A percentile compares a stretch with the other conserved stretches of the same genome.
Conservation (phyloP, 1,140 invertebrate species). For the Calliopsis andreniformis region DNA sequence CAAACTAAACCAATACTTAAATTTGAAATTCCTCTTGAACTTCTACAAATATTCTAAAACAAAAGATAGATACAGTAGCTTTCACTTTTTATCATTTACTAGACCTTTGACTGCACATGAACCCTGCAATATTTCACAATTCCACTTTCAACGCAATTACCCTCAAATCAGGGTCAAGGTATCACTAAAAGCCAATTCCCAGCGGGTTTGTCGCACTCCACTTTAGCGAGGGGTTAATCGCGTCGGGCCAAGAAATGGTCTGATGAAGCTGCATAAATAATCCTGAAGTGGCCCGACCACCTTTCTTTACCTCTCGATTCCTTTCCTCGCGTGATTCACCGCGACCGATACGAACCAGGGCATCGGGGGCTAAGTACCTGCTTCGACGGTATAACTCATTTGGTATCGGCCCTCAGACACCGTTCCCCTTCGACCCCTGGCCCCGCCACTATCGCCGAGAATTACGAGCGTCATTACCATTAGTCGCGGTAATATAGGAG, state of each 20-base stretch:
- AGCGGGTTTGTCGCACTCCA: no score
- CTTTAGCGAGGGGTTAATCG: no score
- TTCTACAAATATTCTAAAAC: no score
- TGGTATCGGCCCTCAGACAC: slow-evolving; percentile 56
- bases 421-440: slow-evolving; percentile 46
- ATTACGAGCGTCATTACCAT: slow-evolving; percentile 73
- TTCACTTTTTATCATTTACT: no score
- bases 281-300: neutral
- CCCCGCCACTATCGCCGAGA: slow-evolving; percentile 62
- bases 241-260: slow-evolving; percentile 12
- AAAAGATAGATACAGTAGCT: no score
- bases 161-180: no score
- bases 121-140: no score
- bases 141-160: no score
- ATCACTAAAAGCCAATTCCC: no score
- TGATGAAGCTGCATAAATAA: slow-evolving; percentile 32
- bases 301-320: slow-evolving; percentile 27
- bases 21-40: no score
- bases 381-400: slow-evolving; percentile 60
- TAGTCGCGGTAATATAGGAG: slow-evolving; percentile 49
- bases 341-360: slow-evolving; percentile 32
- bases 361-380: slow-evolving; percentile 48
- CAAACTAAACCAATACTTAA: no score
- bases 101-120: no score
- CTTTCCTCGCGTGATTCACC: slow-evolving; percentile 49